A percentile compares a stretch with the other conserved stretches of the same genome.
phyloP scores from a whole-genome alignment of 2,113 vertebrate genomes.

The Microcebus ravelobensis region DNA sequence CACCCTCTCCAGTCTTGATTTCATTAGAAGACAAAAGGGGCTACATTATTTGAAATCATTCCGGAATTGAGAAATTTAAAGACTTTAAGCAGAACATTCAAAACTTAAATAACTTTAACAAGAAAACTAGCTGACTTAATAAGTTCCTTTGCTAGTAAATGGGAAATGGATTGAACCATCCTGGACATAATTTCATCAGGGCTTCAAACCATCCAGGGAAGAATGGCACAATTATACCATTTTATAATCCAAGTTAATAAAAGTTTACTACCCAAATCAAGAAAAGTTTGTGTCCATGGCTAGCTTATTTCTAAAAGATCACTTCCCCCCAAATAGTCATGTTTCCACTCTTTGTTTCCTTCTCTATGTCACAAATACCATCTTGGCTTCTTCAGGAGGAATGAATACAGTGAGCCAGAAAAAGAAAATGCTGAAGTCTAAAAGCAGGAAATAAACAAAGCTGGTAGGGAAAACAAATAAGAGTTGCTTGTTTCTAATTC shows the following conservation, averaged over 20 bases:
- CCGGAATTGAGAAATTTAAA: slow-evolving; percentile 52
- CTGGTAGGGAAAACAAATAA: slow-evolving; percentile 24
- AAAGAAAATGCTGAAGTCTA: slow-evolving; percentile 15
- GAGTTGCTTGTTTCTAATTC: slow-evolving; percentile 53
- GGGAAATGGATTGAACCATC: slow-evolving; percentile 25
- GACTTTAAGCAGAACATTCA: slow-evolving; percentile 23
- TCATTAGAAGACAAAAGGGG: slow-evolving; percentile 42
- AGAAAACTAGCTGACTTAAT: slow-evolving; percentile 52
- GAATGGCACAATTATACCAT: slow-evolving; percentile 18
- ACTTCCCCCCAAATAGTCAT: not conserved
- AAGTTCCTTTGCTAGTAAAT: slow-evolving; percentile 37
- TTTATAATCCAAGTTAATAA: slow-evolving; percentile 63
- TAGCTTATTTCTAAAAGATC: slow-evolving; percentile 51
- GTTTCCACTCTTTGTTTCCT: not conserved
- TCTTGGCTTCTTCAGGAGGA: slow-evolving; percentile 49
- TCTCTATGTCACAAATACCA: not conserved
- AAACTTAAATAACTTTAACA: slow-evolving; percentile 59
- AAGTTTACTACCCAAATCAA: slow-evolving; percentile 29
- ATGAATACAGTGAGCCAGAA: slow-evolving; percentile 9
- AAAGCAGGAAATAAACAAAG: slow-evolving; percentile 48
- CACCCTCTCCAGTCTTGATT: slow-evolving; percentile 40
- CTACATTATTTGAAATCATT: slow-evolving; percentile 43
- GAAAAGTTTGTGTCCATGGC: not conserved
- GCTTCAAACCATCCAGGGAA: slow-evolving; percentile 58
- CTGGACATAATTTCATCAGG: slow-evolving; percentile 72